These are phyloP conservation scores for Sesia apiformis DNA, from an alignment of 2,888 invertebrate species.

Conservation along the genomic window DNA sequence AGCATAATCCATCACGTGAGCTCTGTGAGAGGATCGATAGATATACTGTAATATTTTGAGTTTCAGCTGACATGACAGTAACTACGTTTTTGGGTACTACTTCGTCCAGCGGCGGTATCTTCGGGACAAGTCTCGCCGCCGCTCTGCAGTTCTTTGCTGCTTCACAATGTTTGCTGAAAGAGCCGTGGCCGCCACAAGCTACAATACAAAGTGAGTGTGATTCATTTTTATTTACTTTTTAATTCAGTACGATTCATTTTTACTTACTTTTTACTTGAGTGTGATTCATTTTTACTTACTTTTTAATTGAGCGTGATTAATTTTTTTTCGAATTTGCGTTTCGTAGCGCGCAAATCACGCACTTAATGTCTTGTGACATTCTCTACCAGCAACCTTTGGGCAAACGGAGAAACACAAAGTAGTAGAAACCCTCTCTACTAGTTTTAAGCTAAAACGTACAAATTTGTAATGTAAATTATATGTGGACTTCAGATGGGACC, in stretches of 20 bases:
- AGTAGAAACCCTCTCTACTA: no score
- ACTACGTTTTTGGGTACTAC: background rate
- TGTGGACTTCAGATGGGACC: conserved; percentile 28
- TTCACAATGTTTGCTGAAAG: conserved; percentile 41
- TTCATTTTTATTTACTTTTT: background rate
- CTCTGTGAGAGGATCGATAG: no score
- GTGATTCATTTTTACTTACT: background rate
- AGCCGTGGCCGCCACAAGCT: conserved; percentile 37
- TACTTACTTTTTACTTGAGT: background rate
- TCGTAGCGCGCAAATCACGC: no score
- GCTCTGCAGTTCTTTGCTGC: conserved; percentile 53
- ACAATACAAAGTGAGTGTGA: conserved; percentile 24
- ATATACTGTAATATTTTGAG: no score
- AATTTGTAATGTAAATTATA: no score
- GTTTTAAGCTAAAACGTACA: no score
- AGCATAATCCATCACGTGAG: no score
- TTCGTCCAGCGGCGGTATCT: conserved; percentile 14
- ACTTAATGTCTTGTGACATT: no score
- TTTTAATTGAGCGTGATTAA: background rate
- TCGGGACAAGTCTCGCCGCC: conserved; percentile 28
- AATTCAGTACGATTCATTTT: background rate
- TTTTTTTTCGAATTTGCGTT: no score
- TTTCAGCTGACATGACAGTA: background rate
- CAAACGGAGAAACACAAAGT: no score
- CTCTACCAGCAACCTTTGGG: no score